Percentiles rank a stretch among this genome's conserved stretches.
Evolutionary conservation across 2,113 vertebrate genomes (phyloP).

Genomic region (Numenius arquata): DNA sequence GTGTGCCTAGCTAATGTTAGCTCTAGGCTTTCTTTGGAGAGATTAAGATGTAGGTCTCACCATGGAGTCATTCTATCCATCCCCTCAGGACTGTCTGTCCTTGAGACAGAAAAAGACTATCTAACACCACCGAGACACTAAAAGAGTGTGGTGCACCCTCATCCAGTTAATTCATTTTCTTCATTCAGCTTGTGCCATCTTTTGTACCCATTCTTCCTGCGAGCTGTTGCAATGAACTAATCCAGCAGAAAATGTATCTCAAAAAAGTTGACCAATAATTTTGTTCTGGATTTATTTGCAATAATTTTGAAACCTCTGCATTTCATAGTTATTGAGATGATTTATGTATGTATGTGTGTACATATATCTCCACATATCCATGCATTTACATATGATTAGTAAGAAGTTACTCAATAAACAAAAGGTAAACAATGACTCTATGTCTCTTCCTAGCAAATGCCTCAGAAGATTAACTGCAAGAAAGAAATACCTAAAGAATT

Average conservation of each 20-base stretch:
- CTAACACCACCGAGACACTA: background rate
- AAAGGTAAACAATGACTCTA: background rate
- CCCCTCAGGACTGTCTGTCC: background rate
- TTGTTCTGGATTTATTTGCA: background rate
- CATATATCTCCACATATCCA: background rate
- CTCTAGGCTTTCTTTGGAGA: background rate
- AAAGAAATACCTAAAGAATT: background rate
- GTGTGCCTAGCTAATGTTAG: background rate
- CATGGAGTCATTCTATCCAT: background rate
- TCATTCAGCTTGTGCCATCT: background rate
- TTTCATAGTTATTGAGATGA: background rate
- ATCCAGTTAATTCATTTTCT: background rate
- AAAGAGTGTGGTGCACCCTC: background rate
- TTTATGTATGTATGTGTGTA: background rate
- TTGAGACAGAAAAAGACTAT: background rate
- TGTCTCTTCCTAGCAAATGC: background rate
- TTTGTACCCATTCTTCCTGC: background rate
- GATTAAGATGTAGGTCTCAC: background rate
- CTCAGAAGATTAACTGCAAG: background rate
- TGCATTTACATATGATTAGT: background rate
- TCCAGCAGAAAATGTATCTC: background rate
- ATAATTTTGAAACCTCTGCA: background rate
- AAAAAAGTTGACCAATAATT: background rate
- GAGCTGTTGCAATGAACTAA: background rate
- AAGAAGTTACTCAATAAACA: background rate